Base-by-base conservation (phyloP, 2,888 invertebrate species). In the Rhyacophila evoluta region DNA sequence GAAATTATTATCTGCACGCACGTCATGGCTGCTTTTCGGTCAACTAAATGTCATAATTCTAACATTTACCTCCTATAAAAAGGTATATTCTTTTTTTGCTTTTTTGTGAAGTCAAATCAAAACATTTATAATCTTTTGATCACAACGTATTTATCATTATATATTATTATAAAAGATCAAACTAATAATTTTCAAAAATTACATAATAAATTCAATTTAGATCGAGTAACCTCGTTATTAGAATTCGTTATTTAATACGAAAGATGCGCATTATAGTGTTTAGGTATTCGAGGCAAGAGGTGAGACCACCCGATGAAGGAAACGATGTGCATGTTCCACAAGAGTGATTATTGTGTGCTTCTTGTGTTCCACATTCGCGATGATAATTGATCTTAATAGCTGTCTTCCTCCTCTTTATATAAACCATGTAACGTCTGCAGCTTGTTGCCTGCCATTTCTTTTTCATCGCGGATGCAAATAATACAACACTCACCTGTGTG, bases 311-410 rank as follows among this genome's bases (percentile, higher is more conserved):
- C 55, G 55, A 55, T 55, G 19, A 55, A 55, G 55, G 55, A 55
- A 55, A 10, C 10, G 55, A 55, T 25, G 8, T 55, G 55, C 15
- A 6, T 55, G 55, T 55, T 55, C 15, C 55, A 55, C 15, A 55
- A 55, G 55, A 55, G 55, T 19, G 55, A 55, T 55, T 19, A 55
- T 55, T 55, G 55, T 55, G 25, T 1, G 55, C 55, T 19, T 55
- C 55, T 55, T 19, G 55, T 55, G 55, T 55, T 12, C 55, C 55
- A 55, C 55, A 55, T 55, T 55, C 55, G 55, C 55, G 55, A 55
- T 19, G 55, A 55, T 55, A 55, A 55, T 55, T 55, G 55, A 55
- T 55, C 25, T 55, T 55, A 55, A 55, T 55, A 19, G 55, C 55
- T 2, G 25, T 25, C 55, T 55, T 55, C 55, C 55, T 55, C 55